A percentile compares a stretch with the other conserved stretches of the same genome.
Conservation (phyloP, 2,113 vertebrate species). For the Tenebrosternarchus preto region DNA sequence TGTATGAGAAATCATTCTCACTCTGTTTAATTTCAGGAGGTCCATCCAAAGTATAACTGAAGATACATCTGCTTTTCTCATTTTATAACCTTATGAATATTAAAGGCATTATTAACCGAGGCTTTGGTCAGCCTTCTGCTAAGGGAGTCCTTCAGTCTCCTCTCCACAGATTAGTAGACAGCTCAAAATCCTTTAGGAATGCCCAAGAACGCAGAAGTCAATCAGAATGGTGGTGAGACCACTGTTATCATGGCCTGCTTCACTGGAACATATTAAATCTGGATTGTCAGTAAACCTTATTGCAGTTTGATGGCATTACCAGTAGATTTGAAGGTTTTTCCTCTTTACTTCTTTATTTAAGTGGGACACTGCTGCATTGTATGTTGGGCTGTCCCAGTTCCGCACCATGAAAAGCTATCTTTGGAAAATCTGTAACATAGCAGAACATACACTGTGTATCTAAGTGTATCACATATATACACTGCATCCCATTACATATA, state of each 20-base stretch:
- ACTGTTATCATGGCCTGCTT: too few species aligned
- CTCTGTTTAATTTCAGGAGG: not conserved
- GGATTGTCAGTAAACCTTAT: too few species aligned
- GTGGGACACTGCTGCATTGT: not conserved
- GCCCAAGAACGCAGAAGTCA: not conserved
- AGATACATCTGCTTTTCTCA: not conserved
- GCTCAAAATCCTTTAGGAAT: not conserved
- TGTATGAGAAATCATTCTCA: not conserved
- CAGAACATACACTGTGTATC: too few species aligned
- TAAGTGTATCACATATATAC: too few species aligned
- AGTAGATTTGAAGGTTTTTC: too few species aligned
- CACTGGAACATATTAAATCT: not conserved
- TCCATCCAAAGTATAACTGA: not conserved
- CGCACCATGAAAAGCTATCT: not conserved
- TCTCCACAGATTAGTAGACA: not conserved
- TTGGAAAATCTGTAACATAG: not conserved
- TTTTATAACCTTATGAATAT: conserved; percentile 2
- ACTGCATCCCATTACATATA: too few species aligned
- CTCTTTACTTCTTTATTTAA: not conserved
- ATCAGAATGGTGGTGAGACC: not conserved
- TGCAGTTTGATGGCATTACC: too few species aligned
- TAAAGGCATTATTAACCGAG: not conserved
- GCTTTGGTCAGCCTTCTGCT: not conserved
- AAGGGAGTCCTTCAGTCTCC: not conserved
- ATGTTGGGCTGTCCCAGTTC: not conserved